Evolutionary conservation across 2,888 invertebrate genomes (phyloP).

Genomic region (Ornithoptera alexandrae): DNA sequence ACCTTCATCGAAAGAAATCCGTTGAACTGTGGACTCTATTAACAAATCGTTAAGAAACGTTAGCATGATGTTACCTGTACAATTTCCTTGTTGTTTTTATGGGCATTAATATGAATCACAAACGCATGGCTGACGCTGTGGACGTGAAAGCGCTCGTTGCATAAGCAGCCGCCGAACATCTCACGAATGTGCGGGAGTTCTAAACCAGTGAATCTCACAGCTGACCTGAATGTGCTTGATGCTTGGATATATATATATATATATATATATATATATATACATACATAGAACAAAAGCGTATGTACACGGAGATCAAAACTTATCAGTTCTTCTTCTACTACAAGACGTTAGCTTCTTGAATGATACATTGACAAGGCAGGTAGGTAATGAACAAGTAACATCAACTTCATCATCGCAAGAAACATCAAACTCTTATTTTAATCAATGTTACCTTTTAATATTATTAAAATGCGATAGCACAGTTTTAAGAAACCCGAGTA

Average conservation of each 20-base stretch:
- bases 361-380: neutral
- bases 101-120: slow-evolving; percentile 6
- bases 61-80: neutral
- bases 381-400: too few relatives aligned
- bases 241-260: neutral
- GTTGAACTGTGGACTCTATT: neutral
- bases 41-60: slow-evolving; percentile 1
- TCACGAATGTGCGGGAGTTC: neutral
- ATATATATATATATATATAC: neutral
- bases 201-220: too few relatives aligned
- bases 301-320: too few relatives aligned
- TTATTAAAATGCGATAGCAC: too few relatives aligned
- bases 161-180: neutral
- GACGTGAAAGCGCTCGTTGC: neutral
- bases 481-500: too few relatives aligned
- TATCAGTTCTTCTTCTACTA: too few relatives aligned
- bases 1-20: neutral
- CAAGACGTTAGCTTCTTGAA: neutral
- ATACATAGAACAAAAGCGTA: neutral
- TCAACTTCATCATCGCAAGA: too few relatives aligned
- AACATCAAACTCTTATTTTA: too few relatives aligned
- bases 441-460: too few relatives aligned
- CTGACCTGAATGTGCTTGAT: too few relatives aligned
- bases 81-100: slow-evolving; percentile 12
- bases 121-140: slow-evolving; percentile 9